Conservation (phyloP, 2,113 vertebrate species). For the Anguilla japonica region DNA sequence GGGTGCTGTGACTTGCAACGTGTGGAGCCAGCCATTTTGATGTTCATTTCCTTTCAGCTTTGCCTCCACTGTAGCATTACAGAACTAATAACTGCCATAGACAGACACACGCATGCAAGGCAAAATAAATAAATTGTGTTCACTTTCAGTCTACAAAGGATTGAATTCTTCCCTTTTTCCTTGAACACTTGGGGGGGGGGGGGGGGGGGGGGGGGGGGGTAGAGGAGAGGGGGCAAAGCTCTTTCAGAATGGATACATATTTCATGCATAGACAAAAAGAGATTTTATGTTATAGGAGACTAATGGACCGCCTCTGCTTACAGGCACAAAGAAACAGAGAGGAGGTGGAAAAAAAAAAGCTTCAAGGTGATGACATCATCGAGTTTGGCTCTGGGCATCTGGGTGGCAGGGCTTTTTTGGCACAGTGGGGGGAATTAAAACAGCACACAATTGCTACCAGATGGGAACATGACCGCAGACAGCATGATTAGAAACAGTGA, state of each 20-base stretch:
- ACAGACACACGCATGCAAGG: constrained; percentile 20
- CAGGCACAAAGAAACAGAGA: constrained; percentile 23
- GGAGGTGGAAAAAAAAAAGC: constrained; percentile 16
- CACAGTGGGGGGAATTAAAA: constrained; percentile 38
- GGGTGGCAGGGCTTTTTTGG: constrained; percentile 40
- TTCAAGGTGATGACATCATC: constrained; percentile 49
- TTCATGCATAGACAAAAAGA: constrained; percentile 1
- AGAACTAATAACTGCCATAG: constrained; percentile 20
- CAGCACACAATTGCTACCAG: constrained; percentile 48
- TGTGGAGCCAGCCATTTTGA: background rate
- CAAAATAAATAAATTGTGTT: constrained; percentile 22
- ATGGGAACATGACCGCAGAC: constrained; percentile 45
- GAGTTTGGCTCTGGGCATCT: constrained; percentile 26
- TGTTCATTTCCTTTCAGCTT: constrained; percentile 14
- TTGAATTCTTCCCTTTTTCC: constrained; percentile 10
- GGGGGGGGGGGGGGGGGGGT: constrained; percentile 4
- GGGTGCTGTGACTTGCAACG: background rate
- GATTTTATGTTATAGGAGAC: constrained; percentile 17
- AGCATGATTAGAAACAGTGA: constrained; percentile 46
- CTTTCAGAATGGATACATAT: constrained; percentile 1
- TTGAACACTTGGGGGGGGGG: constrained; percentile 2
- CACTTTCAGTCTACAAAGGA: constrained; percentile 15
- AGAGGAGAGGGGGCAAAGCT: background rate
- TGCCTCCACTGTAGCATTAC: background rate
- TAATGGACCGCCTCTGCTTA: constrained; percentile 34